These are phyloP conservation scores for Seriola rivoliana DNA, from an alignment of 2,113 vertebrate genomes.

Conservation along the genomic window DNA sequence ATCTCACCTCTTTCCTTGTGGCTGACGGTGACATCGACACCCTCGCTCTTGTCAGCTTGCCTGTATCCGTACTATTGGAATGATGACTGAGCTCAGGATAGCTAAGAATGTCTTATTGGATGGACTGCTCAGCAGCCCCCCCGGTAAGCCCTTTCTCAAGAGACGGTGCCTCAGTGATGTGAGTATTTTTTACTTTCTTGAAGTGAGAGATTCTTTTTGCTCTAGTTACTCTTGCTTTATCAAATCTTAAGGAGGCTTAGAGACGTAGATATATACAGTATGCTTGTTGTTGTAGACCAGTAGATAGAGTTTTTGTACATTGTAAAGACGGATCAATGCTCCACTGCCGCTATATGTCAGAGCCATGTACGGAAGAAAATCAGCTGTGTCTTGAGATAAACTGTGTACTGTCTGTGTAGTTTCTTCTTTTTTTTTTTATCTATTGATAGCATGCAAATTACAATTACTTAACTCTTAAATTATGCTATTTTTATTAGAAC, in stretches of 20 bases:
- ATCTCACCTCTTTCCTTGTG: constrained; percentile 38
- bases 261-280: background rate
- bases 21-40: constrained; percentile 53
- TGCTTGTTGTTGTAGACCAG: constrained; percentile 13
- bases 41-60: constrained; percentile 43
- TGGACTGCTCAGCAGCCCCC: constrained; percentile 45
- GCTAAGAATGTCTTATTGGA: constrained; percentile 56
- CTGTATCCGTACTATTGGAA: constrained; percentile 44
- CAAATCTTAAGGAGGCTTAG: background rate
- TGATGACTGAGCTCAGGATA: constrained; percentile 70
- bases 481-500: background rate
- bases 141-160: constrained; percentile 58
- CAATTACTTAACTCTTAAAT: accelerated
- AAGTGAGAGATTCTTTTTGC: constrained; percentile 2
- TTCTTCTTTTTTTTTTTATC: background rate
- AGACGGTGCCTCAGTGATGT: constrained; percentile 78
- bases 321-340: constrained; percentile 10
- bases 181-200: constrained; percentile 67
- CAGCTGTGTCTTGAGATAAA: background rate
- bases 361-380: background rate
- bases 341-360: background rate
- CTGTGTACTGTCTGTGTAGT: background rate
- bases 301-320: background rate
- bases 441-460: background rate
- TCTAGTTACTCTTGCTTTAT: constrained; percentile 22